A percentile compares a stretch with the other conserved stretches of the same genome.
Conservation (phyloP, 37 sponge, comb jelly and placozoan species). For the Cliona cf. orientalis region DNA sequence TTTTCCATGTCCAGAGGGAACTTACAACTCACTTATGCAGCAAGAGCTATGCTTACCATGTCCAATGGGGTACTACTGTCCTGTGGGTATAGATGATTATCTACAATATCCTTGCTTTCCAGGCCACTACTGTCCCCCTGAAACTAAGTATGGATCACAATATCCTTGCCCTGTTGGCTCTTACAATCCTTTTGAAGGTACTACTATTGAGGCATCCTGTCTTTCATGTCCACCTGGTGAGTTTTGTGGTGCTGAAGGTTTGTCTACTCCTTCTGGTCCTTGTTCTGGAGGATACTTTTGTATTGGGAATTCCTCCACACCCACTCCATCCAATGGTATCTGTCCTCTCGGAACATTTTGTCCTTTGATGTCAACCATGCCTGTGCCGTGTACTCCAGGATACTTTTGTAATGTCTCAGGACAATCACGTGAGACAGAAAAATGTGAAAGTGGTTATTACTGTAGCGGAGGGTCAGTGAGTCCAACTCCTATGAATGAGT, state of each 20-base stretch:
- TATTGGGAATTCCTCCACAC: background rate
- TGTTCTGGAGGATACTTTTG: background rate
- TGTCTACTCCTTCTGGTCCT: background rate
- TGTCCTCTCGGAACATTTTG: background rate
- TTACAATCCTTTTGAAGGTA: background rate
- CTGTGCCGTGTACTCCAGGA: too few relatives aligned
- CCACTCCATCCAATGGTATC: background rate
- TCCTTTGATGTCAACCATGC: background rate
- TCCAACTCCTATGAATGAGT: too few relatives aligned
- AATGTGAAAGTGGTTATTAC: too few relatives aligned
- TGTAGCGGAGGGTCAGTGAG: too few relatives aligned
- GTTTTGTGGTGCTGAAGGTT: background rate
- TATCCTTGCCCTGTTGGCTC: background rate
- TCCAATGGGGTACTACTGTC: background rate
- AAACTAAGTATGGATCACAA: background rate
- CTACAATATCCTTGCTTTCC: background rate
- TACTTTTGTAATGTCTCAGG: too few relatives aligned
- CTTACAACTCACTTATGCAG: background rate
- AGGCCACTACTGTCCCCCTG: constrained; percentile 6
- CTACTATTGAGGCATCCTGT: background rate
- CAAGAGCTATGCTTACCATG: background rate
- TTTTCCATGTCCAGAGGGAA: background rate
- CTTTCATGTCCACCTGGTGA: background rate
- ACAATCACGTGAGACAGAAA: too few relatives aligned
- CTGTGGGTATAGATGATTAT: background rate